Evolutionary conservation across 2,113 vertebrate species (phyloP).

Genomic region (Aythya baeri): DNA sequence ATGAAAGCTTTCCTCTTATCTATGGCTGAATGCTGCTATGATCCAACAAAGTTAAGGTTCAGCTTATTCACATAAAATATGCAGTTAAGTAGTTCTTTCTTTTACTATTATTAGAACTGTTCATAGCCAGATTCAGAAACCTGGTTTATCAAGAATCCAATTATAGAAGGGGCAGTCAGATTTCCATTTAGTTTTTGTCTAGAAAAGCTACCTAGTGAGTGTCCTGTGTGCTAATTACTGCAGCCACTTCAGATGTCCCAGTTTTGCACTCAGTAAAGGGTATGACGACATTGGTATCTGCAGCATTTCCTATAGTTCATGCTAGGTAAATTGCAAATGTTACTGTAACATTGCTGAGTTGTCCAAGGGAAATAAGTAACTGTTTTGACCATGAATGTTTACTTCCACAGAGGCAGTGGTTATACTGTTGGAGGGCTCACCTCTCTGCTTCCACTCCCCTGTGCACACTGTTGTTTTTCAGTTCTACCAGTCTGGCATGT

Average conservation of each 20-base stretch:
- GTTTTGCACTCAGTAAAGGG: not conserved
- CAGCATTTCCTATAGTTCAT: not conserved
- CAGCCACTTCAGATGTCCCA: not conserved
- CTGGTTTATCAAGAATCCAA: not conserved
- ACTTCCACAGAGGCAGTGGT: not conserved
- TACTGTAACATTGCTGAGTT: not conserved
- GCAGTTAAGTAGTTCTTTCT: not conserved
- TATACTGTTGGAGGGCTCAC: fast-evolving
- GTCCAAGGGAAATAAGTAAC: not conserved
- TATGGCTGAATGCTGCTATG: not conserved
- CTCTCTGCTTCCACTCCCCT: not conserved
- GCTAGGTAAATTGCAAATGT: not conserved
- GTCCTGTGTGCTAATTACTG: not conserved
- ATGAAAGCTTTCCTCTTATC: not conserved
- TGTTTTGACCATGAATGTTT: not conserved
- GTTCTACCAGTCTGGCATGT: fast-evolving
- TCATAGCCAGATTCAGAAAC: not conserved
- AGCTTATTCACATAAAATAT: not conserved
- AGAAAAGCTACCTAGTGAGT: not conserved
- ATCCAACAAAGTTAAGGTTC: not conserved
- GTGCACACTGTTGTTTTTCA: fast-evolving
- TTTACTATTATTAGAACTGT: not conserved
- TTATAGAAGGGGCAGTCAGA: not conserved
- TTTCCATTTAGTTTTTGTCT: not conserved
- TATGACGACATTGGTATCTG: not conserved